Evolutionary conservation across 2,113 vertebrate genomes (phyloP), one percentile per base, ranked within the genome.

Genomic region (Pipra filicauda): DNA sequence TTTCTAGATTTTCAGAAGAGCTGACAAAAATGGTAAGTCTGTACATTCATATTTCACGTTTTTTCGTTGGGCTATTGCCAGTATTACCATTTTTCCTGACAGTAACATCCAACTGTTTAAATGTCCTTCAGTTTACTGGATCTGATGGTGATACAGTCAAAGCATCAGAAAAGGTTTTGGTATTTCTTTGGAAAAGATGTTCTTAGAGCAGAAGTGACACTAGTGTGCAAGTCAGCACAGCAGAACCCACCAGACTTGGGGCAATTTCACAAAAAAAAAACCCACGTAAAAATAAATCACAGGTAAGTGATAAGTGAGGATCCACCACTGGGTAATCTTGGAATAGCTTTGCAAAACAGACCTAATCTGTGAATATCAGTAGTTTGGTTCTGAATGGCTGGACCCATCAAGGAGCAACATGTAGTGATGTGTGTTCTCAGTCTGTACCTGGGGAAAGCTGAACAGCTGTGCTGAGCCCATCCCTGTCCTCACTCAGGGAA

Each of bases 11-110:
- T 98, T 98, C 97, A 97, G 98, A 77, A 97, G 98, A 33, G 98
- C 98, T 8, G 98, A 98, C 97, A 98, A 98, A 96, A 98, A 98
- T 30, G 98, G 98, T 98, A 93, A 98, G 98, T 98, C 54, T 52
- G 12, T 44, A 28, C 28, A 4, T 73, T 91, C 49, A 16, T 51
- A 37, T 80, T 92, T 83, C 41, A 43, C 20, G 5, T 88, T 73
- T 85, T 24, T 77, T 52, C 16, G 30, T 1, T 59, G 57, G 67
- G 41, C 6, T 64, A 22, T 17, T 78, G 31, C 39, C 64, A 70
- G 10, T 30, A 19, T 64, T 70, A 11, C 65, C 11, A 3, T 61
- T 80, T 90, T 51, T 67, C 16, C 18, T 67, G 23, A 15, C 8
- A 57, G 12, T 17, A 35, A 35, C 19, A 30, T 33, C 43, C 13